phyloP scores from a whole-genome alignment of 2,888 invertebrate species.

The Dendrolimus pini region DNA sequence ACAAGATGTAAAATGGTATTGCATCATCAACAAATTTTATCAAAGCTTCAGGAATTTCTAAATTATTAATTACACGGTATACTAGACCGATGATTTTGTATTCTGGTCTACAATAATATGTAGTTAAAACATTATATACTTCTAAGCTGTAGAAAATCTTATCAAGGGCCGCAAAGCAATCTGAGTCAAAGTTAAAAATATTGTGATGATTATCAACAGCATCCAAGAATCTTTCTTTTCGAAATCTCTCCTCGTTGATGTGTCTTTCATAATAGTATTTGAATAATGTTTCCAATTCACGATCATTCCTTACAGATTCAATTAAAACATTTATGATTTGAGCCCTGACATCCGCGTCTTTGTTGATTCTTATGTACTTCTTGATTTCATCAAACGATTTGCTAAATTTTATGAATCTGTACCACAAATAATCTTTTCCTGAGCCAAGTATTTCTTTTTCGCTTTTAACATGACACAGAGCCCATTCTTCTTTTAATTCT shows the following conservation, averaged over 20 bases:
- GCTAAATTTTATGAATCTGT: constrained; percentile 37
- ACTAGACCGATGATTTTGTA: constrained; percentile 26
- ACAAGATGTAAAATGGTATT: constrained; percentile 11
- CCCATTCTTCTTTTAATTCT: constrained; percentile 39
- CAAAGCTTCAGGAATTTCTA: constrained; percentile 24
- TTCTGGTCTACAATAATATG: constrained; percentile 12
- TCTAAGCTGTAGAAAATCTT: constrained; percentile 37
- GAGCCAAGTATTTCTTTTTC: constrained; percentile 28
- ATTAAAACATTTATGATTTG: constrained; percentile 30
- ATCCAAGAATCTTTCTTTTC: constrained; percentile 32
- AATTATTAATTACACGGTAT: constrained; percentile 33
- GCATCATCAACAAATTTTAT: constrained; percentile 14
- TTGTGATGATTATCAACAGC: constrained; percentile 25
- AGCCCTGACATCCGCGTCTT: constrained; percentile 23
- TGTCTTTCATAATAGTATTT: constrained; percentile 43
- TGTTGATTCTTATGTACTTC: constrained; percentile 25
- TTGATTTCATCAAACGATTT: constrained; percentile 35
- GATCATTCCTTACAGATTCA: constrained; percentile 28
- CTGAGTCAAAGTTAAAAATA: constrained; percentile 32
- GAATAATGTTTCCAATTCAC: constrained; percentile 31
- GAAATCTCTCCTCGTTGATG: constrained; percentile 30
- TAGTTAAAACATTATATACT: constrained; percentile 22
- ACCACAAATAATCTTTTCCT: constrained; percentile 37
- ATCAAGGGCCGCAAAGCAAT: constrained; percentile 38
- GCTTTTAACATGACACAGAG: constrained; percentile 32